Conservation (phyloP, 2,113 vertebrate species). For the Empidonax alnorum region DNA sequence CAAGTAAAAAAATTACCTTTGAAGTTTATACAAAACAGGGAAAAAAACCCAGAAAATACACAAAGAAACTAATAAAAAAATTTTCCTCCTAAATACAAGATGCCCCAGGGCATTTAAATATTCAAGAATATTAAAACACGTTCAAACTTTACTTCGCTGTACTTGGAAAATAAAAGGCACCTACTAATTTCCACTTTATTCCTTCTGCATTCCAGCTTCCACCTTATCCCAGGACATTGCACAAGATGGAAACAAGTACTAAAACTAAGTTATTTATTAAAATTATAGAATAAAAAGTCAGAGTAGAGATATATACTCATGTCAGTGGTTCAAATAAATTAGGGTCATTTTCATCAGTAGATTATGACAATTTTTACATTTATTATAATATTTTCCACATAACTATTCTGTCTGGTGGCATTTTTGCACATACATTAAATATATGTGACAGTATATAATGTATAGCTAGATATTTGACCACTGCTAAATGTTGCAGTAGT, state of each 20-base stretch:
- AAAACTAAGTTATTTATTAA: constrained; percentile 44
- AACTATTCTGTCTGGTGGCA: constrained; percentile 35
- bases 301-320: background rate
- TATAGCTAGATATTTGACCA: constrained; percentile 38
- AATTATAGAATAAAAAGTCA: constrained; percentile 1
- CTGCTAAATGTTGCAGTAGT: constrained; percentile 9
- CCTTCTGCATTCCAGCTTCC: background rate
- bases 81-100: background rate
- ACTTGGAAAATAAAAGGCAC: background rate
- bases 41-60: background rate
- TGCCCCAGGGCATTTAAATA: background rate
- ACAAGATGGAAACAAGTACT: background rate
- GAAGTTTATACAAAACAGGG: background rate
- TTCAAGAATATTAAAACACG: background rate
- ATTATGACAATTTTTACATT: constrained; percentile 20
- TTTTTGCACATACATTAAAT: constrained; percentile 2
- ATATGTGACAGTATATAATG: constrained; percentile 5
- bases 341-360: constrained; percentile 25
- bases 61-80: background rate
- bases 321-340: background rate
- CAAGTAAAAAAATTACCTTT: background rate
- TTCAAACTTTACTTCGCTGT: background rate
- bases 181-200: background rate
- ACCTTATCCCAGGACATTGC: background rate
- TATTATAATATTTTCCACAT: constrained; percentile 54